Conservation (phyloP, 2,888 invertebrate genomes). For the Halictus ligatus region DNA sequence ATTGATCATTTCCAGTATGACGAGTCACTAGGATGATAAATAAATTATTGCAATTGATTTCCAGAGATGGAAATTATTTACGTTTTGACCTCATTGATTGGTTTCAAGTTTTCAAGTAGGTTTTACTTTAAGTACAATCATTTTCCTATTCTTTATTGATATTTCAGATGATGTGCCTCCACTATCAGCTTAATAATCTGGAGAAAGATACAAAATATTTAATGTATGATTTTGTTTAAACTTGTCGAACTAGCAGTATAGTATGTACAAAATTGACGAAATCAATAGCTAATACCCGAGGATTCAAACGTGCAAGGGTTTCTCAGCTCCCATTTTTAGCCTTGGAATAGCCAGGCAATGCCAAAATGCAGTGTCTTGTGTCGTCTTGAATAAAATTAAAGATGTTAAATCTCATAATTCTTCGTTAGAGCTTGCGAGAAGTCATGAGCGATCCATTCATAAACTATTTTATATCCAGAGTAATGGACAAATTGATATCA, state of each 20-base stretch:
- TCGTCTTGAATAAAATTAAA: background rate
- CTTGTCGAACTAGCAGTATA: conserved; percentile 5
- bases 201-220: background rate
- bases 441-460: background rate
- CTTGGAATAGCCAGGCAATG: background rate
- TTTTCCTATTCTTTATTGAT: too few species aligned
- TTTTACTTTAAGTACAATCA: too few species aligned
- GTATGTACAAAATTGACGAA: conserved; percentile 71
- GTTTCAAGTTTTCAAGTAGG: too few species aligned
- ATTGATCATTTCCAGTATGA: too few species aligned
- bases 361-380: conserved; percentile 48
- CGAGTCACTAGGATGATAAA: too few species aligned
- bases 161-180: too few species aligned
- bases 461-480: background rate
- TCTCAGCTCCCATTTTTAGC: conserved; percentile 9
- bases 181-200: background rate
- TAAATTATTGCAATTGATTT: too few species aligned
- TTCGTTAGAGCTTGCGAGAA: background rate
- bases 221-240: background rate
- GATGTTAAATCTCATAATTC: background rate
- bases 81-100: too few species aligned
- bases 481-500: background rate
- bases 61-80: too few species aligned
- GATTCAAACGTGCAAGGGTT: conserved; percentile 73
- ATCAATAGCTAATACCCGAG: conserved; percentile 57